These are phyloP conservation scores for Bhutanitis thaidina DNA, from an alignment of 2,888 invertebrate species.

Conservation along the genomic window DNA sequence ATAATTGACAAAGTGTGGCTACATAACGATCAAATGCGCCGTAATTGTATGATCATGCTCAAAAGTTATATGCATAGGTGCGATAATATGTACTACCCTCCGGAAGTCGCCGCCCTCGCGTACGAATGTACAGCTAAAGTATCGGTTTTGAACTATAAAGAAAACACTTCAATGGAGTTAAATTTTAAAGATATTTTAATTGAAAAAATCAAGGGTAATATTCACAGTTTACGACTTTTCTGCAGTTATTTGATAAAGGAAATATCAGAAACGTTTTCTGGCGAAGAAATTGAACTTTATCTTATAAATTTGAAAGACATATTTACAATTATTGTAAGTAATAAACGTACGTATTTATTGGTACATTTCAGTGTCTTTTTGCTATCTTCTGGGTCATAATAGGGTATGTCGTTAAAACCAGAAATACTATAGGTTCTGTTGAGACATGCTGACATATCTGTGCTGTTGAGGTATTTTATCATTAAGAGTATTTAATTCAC, in stretches of 20 bases:
- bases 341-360: neutral
- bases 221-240: conserved; percentile 55
- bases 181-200: conserved; percentile 44
- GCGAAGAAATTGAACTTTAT: conserved; percentile 40
- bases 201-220: conserved; percentile 46
- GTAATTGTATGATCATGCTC: conserved; percentile 68
- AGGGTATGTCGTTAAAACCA: no score
- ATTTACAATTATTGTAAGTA: conserved; percentile 58
- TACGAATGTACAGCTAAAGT: conserved; percentile 65
- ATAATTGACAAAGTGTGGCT: conserved; percentile 55
- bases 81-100: conserved; percentile 56
- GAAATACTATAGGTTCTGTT: no score
- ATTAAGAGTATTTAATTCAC: no score
- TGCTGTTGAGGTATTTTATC: no score
- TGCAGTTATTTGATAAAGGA: conserved; percentile 55
- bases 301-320: conserved; percentile 45
- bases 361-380: no score
- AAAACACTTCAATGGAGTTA: conserved; percentile 36
- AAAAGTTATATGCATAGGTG: conserved; percentile 59
- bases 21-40: conserved; percentile 42
- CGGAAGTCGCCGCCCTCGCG: conserved; percentile 54
- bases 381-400: no score
- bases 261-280: conserved; percentile 33
- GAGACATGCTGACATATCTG: no score
- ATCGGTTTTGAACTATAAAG: conserved; percentile 38